phyloP scores from a whole-genome alignment of 37 sponge, comb jelly and placozoan species.

The Dysidea cf. avara region DNA sequence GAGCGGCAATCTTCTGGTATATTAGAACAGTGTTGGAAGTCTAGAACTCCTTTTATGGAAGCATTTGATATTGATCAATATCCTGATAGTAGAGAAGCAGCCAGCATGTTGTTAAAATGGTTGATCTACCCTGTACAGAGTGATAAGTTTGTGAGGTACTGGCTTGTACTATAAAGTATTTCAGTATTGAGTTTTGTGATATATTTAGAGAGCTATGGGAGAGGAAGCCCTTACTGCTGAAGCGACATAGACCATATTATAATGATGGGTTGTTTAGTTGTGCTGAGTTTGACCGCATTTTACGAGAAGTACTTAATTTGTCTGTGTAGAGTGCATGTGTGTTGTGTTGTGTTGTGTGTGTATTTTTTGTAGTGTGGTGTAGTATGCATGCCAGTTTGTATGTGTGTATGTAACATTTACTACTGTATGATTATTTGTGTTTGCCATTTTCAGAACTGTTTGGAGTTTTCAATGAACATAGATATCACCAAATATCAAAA shows the following conservation, averaged over 20 bases:
- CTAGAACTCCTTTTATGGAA: slow-evolving; percentile 24
- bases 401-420: neutral
- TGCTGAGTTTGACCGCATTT: slow-evolving; percentile 76
- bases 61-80: slow-evolving; percentile 29
- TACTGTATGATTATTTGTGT: too few species aligned
- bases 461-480: slow-evolving; percentile 81
- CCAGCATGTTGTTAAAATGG: slow-evolving; percentile 63
- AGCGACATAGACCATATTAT: slow-evolving; percentile 60
- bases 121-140: slow-evolving; percentile 72
- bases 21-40: neutral
- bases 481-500: slow-evolving; percentile 84
- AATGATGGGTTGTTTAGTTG: slow-evolving; percentile 82
- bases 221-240: slow-evolving; percentile 70
- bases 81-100: slow-evolving; percentile 74
- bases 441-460: slow-evolving; percentile 42
- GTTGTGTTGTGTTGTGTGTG: too few species aligned
- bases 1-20: neutral
- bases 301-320: slow-evolving; percentile 55
- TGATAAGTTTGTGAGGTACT: slow-evolving; percentile 76
- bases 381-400: neutral
- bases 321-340: too few species aligned
- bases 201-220: slow-evolving; percentile 85
- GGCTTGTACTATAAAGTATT: neutral
- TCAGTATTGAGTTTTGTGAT: neutral
- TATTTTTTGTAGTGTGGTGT: neutral